These are phyloP conservation scores for Habropoda laboriosa DNA, from an alignment of 1,140 invertebrate genomes.

Conservation along the genomic window DNA sequence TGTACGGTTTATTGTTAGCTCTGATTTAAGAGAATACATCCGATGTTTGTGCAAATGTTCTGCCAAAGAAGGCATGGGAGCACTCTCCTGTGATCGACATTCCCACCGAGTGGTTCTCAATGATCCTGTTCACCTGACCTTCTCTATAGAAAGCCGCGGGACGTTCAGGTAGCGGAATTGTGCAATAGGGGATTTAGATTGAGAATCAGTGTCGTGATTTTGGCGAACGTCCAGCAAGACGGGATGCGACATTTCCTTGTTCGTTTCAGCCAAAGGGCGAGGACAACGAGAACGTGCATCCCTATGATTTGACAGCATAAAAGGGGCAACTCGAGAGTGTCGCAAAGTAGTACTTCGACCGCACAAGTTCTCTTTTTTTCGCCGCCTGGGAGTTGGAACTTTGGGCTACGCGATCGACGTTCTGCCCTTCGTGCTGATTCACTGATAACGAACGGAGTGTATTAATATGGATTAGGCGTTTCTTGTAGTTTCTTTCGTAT, in stretches of 20 bases:
- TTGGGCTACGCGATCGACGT: conserved; percentile 6
- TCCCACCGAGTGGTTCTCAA: conserved; percentile 11
- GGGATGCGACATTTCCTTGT: neutral
- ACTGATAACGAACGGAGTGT: neutral
- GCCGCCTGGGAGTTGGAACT: conserved; percentile 5
- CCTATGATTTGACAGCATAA: conserved; percentile 12
- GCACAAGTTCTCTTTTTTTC: neutral
- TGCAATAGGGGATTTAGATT: neutral
- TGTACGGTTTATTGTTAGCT: conserved; percentile 1
- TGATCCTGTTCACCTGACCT: neutral
- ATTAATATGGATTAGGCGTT: neutral
- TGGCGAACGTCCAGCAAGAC: neutral
- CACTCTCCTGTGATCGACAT: neutral
- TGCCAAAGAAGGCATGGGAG: neutral
- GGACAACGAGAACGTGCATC: conserved; percentile 7
- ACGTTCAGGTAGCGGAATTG: neutral
- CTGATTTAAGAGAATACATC: conserved; percentile 1
- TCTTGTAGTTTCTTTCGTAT: neutral
- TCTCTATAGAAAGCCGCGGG: no score
- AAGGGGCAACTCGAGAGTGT: conserved; percentile 3
- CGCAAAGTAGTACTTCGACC: conserved; percentile 1
- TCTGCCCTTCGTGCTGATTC: neutral
- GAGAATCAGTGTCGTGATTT: conserved; percentile 11
- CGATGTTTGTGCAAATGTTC: neutral
- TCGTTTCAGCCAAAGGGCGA: neutral